Evolutionary conservation across 2,888 invertebrate genomes (phyloP).

Genomic region (Phlogophora meticulosa): DNA sequence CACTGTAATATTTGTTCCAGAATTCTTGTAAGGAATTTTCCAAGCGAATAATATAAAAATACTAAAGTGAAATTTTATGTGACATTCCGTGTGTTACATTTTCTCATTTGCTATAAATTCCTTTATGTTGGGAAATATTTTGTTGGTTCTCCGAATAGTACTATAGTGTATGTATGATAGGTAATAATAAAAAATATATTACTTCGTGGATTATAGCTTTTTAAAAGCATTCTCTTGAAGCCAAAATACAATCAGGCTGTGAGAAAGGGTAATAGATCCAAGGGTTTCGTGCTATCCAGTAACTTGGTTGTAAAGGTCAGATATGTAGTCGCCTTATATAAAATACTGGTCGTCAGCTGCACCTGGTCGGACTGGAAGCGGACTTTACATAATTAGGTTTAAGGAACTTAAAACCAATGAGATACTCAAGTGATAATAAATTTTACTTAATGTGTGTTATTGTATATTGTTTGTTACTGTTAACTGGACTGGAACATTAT

Average conservation of each 20-base stretch:
- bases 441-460: too few relatives aligned
- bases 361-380: too few relatives aligned
- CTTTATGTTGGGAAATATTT: conserved; percentile 40
- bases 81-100: conserved; percentile 50
- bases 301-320: too few relatives aligned
- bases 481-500: too few relatives aligned
- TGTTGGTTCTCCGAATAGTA: conserved; percentile 32
- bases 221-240: neutral
- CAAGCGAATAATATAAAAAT: conserved; percentile 45
- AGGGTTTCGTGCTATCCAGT: too few relatives aligned
- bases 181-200: conserved; percentile 16
- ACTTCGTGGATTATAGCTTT: neutral
- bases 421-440: too few relatives aligned
- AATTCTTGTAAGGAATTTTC: conserved; percentile 44
- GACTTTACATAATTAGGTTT: too few relatives aligned
- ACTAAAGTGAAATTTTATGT: conserved; percentile 47
- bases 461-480: too few relatives aligned
- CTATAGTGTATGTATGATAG: conserved; percentile 20
- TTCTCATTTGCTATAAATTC: conserved; percentile 58
- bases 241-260: neutral
- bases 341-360: too few relatives aligned
- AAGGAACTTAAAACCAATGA: too few relatives aligned
- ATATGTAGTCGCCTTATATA: too few relatives aligned
- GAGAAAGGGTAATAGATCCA: neutral
- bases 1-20: conserved; percentile 42